These are phyloP conservation scores for Dryas iulia DNA, from an alignment of 1,140 invertebrate species.

Conservation along the genomic window DNA sequence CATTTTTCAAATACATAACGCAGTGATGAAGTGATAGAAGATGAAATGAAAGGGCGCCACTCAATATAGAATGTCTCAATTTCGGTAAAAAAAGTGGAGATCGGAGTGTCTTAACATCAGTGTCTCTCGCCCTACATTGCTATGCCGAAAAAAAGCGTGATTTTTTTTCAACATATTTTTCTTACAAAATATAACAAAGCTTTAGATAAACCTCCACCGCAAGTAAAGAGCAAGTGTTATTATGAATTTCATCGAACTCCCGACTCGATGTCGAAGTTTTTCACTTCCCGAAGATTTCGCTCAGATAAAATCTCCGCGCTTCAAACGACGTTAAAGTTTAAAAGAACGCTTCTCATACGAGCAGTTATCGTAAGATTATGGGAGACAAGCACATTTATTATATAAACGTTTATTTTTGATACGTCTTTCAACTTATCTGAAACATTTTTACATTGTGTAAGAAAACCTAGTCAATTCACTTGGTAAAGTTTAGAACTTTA, in stretches of 20 bases:
- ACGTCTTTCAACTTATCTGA: neutral
- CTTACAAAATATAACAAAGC: neutral
- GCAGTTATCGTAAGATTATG: neutral
- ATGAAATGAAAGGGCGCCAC: too few species aligned
- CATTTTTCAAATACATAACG: too few species aligned
- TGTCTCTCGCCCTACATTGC: too few species aligned
- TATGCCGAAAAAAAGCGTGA: too few species aligned
- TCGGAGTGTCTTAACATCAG: neutral
- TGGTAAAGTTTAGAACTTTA: too few species aligned
- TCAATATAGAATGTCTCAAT: neutral
- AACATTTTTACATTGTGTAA: too few species aligned
- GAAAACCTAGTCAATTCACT: too few species aligned
- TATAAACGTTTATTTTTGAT: neutral
- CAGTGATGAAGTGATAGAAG: too few species aligned
- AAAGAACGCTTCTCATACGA: constrained; percentile 4
- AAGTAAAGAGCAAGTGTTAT: neutral
- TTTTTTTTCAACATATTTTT: too few species aligned
- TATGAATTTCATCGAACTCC: constrained; percentile 10
- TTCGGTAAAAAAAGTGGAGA: neutral
- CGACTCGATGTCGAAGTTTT: constrained; percentile 13
- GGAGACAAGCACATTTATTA: neutral
- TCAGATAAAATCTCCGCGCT: constrained; percentile 11
- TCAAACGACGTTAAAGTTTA: constrained; percentile 18
- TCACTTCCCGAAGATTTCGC: constrained; percentile 11
- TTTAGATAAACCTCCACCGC: neutral